Evolutionary conservation across 1,140 invertebrate species (phyloP).

Genomic region (Vanessa atalanta): DNA sequence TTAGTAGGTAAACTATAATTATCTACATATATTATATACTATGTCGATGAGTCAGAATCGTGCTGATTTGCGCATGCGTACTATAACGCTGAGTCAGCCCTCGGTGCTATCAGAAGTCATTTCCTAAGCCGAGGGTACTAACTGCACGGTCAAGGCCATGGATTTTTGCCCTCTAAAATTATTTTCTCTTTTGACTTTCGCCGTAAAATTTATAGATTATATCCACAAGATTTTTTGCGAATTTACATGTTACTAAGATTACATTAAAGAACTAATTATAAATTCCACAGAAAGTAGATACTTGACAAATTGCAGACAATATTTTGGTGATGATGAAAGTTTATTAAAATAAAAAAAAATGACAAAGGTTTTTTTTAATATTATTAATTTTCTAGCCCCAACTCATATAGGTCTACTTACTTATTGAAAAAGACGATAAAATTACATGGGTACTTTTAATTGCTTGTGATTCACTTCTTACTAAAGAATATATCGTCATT

Average conservation of each 20-base stretch:
- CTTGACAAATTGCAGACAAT: too few species aligned
- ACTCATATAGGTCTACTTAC: too few species aligned
- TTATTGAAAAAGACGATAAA: too few species aligned
- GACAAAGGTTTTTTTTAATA: too few species aligned
- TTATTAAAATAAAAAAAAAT: too few species aligned
- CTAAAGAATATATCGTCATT: not conserved
- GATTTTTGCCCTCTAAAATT: not conserved
- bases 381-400: too few species aligned
- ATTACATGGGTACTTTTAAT: too few species aligned
- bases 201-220: not conserved
- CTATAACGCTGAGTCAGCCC: constrained; percentile 46
- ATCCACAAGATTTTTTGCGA: too few species aligned
- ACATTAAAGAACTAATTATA: too few species aligned
- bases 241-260: too few species aligned
- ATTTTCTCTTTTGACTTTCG: not conserved
- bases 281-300: too few species aligned
- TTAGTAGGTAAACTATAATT: constrained; percentile 4
- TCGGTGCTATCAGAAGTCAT: constrained; percentile 22
- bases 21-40: constrained; percentile 14
- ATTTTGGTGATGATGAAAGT: too few species aligned
- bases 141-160: constrained; percentile 29
- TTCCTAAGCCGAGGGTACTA: constrained; percentile 29
- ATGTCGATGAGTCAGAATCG: constrained; percentile 32
- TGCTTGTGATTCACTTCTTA: constrained; percentile 1
- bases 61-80: constrained; percentile 51